phyloP scores from a whole-genome alignment of 1,140 invertebrate species.

The Lucilia sericata region DNA sequence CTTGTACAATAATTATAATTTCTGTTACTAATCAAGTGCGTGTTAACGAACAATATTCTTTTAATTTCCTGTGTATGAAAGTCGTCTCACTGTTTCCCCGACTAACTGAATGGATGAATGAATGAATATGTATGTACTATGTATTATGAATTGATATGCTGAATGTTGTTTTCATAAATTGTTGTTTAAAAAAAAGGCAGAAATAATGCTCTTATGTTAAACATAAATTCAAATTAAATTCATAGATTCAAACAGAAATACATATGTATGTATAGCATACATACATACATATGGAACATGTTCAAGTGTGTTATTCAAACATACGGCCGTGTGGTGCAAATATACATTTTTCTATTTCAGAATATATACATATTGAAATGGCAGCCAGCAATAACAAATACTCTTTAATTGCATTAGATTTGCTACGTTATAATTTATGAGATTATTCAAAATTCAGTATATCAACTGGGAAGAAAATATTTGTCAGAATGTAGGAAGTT shows the following conservation, averaged over 20 bases:
- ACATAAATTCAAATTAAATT: conserved; percentile 29
- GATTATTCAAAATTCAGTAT: too few relatives aligned
- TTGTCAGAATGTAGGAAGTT: too few relatives aligned
- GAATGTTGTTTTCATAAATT: conserved; percentile 33
- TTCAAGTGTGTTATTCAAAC: too few relatives aligned
- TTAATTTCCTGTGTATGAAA: conserved; percentile 32
- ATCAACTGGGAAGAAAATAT: too few relatives aligned
- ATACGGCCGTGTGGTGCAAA: too few relatives aligned
- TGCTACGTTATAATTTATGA: too few relatives aligned
- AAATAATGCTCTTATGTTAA: conserved; percentile 9
- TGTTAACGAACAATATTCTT: conserved; percentile 37
- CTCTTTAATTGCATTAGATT: too few relatives aligned
- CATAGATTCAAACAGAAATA: not conserved
- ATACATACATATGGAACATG: too few relatives aligned
- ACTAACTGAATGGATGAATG: not conserved
- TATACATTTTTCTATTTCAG: too few relatives aligned
- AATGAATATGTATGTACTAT: not conserved
- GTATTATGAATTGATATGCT: conserved; percentile 32
- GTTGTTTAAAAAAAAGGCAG: not conserved
- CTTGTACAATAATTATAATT: conserved; percentile 30
- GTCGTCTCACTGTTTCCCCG: not conserved
- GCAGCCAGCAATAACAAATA: too few relatives aligned
- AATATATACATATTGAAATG: too few relatives aligned
- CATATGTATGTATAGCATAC: too few relatives aligned
- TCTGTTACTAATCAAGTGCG: conserved; percentile 29